These are phyloP conservation scores for Nomada flava DNA, from an alignment of 2,888 invertebrate genomes.

Conservation along the genomic window DNA sequence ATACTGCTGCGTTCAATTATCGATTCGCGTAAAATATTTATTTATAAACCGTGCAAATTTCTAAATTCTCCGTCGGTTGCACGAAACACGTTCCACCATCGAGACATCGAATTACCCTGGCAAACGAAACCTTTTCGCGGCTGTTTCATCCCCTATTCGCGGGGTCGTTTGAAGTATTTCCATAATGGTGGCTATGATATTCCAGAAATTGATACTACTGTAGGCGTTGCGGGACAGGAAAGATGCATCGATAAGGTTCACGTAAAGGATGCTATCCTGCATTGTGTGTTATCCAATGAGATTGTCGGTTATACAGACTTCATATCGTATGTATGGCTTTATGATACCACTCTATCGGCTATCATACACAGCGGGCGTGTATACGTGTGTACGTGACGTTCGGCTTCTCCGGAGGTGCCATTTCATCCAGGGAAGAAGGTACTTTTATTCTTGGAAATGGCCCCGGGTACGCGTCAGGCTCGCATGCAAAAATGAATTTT, in stretches of 20 bases:
- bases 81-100: too few species aligned
- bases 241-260: constrained; percentile 44
- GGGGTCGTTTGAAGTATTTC: constrained; percentile 25
- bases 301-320: constrained; percentile 62
- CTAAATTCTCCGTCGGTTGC: too few species aligned
- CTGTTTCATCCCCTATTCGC: constrained; percentile 14
- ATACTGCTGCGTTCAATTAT: too few species aligned
- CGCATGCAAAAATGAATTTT: constrained; percentile 51
- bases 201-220: constrained; percentile 46
- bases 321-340: constrained; percentile 64
- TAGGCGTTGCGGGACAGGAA: constrained; percentile 32
- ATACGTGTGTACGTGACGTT: constrained; percentile 43
- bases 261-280: constrained; percentile 48
- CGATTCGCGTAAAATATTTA: too few species aligned
- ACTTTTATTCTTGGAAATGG: constrained; percentile 53
- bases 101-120: background rate
- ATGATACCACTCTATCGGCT: constrained; percentile 60
- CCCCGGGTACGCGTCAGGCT: constrained; percentile 12
- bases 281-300: constrained; percentile 63
- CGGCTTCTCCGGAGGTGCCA: constrained; percentile 54
- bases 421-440: constrained; percentile 43
- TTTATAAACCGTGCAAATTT: too few species aligned
- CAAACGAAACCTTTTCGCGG: background rate
- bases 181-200: constrained; percentile 29
- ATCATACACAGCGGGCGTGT: constrained; percentile 27